Evolutionary conservation across 2,888 invertebrate species (phyloP).

Genomic region (Tinea semifulvella): DNA sequence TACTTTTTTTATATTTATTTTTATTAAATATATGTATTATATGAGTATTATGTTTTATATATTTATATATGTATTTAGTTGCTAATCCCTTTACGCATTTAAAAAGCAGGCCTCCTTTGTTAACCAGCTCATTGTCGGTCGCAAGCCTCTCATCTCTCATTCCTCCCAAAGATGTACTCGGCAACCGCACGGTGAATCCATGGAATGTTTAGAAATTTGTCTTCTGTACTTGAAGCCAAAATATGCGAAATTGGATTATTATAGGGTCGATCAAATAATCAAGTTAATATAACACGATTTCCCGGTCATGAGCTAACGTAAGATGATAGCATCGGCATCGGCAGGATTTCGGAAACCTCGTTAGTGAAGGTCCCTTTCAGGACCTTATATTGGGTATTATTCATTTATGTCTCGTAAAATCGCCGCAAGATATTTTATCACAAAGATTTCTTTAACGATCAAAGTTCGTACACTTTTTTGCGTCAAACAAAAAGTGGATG

Average conservation of each 20-base stretch:
- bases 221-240: conserved; percentile 4
- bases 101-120: too few relatives aligned
- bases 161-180: too few relatives aligned
- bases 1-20: too few relatives aligned
- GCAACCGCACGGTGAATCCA: too few relatives aligned
- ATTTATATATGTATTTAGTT: too few relatives aligned
- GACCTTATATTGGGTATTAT: conserved; percentile 12
- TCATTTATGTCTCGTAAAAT: conserved; percentile 9
- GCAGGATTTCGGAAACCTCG: conserved; percentile 13
- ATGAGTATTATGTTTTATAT: too few relatives aligned
- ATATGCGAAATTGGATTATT: conserved; percentile 1
- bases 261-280: conserved; percentile 11
- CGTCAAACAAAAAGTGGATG: neutral
- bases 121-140: too few relatives aligned
- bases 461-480: neutral
- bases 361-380: conserved; percentile 9
- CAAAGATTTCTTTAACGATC: conserved; percentile 1
- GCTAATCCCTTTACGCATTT: too few relatives aligned
- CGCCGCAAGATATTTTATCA: conserved; percentile 8
- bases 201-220: too few relatives aligned
- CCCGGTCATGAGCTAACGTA: neutral
- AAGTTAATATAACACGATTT: conserved; percentile 11
- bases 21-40: too few relatives aligned
- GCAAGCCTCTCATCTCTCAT: too few relatives aligned
- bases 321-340: conserved; percentile 6